Evolutionary conservation across 1,140 invertebrate species (phyloP), one percentile per base, ranked within the genome.

Genomic region (Drosophila mojavensis): DNA sequence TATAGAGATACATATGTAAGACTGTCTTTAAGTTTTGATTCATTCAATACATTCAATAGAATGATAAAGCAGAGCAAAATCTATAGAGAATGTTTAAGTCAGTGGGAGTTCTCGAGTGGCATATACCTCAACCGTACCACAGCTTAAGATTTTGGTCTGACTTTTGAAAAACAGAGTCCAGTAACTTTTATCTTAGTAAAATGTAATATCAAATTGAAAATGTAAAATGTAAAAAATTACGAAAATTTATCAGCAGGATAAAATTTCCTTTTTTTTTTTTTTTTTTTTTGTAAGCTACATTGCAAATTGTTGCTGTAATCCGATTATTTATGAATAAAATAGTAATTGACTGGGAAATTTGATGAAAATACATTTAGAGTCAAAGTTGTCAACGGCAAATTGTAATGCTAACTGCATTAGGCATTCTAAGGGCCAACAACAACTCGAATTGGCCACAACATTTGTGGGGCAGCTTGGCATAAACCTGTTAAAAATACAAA

Each of bases 381-480:
- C 17, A 17, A 39, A 39, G 10, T 39, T 39, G 28, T 5, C 28
- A 30, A 48, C 6, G 1, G 10, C 9, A 50, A 24, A 24, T 7
- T 26, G 20, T 59, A 59, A 20, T 17, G 24, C 20, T 7, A 24
- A 20, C 33, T 39, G 54, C 20, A 24, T 36, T 24, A 20, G 45
- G 56, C 3, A 61, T 58, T 76, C 65, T 30, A 72, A 76, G 47
- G 51, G 51, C 60, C 17, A 17, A 17, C n/a, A 59, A 28, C 39
- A 43, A 15, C 41, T 43, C 26, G 39, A 43, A 43, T 28, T 53
- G 3, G 6, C 28, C n/a, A 33, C 26, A 59, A 28, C 13, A 45
- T 10, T 17, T 26, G 11, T 20, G 24, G 26, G 41, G 5, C 13
- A 53, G n/a, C 51, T 39, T 39, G 28, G 17, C 13, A 33, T 53